phyloP scores from a whole-genome alignment of 2,888 invertebrate genomes.

The Pseudococcus jackbeardsleyi region DNA sequence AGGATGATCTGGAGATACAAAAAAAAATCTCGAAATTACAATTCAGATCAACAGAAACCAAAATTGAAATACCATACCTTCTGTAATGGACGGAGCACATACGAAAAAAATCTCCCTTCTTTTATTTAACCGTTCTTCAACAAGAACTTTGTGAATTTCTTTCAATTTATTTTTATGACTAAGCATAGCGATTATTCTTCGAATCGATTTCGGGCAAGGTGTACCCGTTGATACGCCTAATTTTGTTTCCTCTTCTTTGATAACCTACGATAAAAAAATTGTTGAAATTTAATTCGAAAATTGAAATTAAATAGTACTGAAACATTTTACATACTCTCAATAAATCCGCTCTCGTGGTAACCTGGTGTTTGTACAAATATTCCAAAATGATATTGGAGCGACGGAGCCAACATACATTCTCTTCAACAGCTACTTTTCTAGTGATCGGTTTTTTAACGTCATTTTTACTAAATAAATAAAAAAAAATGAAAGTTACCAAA shows the following conservation, averaged over 20 bases:
- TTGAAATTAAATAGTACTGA: neutral
- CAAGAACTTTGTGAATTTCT: constrained; percentile 23
- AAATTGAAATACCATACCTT: neutral
- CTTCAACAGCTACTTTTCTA: constrained; percentile 66
- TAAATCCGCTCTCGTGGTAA: constrained; percentile 75
- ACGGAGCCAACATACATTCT: constrained; percentile 72
- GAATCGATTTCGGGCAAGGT: constrained; percentile 36
- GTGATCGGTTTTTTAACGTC: neutral
- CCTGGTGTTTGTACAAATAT: constrained; percentile 74
- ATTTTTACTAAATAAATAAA: neutral
- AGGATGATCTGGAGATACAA: constrained; percentile 70
- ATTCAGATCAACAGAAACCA: neutral
- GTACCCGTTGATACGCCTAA: constrained; percentile 39
- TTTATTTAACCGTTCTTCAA: constrained; percentile 42
- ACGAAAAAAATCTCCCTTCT: constrained; percentile 40
- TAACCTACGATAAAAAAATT: neutral
- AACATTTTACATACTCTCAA: constrained; percentile 72
- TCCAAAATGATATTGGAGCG: constrained; percentile 78
- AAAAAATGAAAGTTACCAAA: neutral
- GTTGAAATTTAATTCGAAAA: neutral
- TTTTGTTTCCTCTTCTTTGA: constrained; percentile 55
- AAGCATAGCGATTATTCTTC: constrained; percentile 21
- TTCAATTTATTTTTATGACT: constrained; percentile 27
- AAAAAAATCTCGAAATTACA: constrained; percentile 65
- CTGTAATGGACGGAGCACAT: constrained; percentile 44